phyloP scores from a whole-genome alignment of 2,113 vertebrate species.

The Megalops atlanticus region DNA sequence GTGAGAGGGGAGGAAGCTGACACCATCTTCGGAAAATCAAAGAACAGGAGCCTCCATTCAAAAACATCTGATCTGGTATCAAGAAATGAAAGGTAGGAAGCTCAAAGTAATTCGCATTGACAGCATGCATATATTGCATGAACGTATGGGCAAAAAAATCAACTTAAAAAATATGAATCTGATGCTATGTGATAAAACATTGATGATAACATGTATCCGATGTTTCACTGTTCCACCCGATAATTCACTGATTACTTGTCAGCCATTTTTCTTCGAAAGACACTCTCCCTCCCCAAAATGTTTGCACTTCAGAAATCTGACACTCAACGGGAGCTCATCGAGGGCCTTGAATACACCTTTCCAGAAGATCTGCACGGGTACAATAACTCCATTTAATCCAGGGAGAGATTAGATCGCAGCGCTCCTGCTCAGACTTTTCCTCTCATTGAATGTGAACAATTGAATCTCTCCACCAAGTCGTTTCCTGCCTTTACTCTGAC shows the following conservation, averaged over 20 bases:
- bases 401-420: conserved; percentile 74
- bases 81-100: not conserved
- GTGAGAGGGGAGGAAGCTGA: conserved; percentile 14
- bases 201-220: not conserved
- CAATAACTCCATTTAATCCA: conserved; percentile 72
- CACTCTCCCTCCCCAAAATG: too few species aligned
- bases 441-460: conserved; percentile 83
- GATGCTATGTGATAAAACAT: too few species aligned
- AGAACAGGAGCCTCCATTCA: not conserved
- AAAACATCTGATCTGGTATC: not conserved
- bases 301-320: conserved; percentile 16
- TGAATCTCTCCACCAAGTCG: conserved; percentile 71
- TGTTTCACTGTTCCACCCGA: not conserved
- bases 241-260: not conserved
- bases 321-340: conserved; percentile 42
- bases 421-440: conserved; percentile 78
- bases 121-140: not conserved
- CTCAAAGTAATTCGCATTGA: not conserved
- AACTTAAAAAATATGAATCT: not conserved
- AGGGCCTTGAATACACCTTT: conserved; percentile 69
- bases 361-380: conserved; percentile 54
- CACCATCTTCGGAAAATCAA: not conserved
- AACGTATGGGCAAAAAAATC: not conserved
- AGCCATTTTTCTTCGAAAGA: not conserved
- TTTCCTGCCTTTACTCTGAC: conserved; percentile 73